Evolutionary conservation across 2,113 vertebrate genomes (phyloP).

Genomic region (Natator depressus): DNA sequence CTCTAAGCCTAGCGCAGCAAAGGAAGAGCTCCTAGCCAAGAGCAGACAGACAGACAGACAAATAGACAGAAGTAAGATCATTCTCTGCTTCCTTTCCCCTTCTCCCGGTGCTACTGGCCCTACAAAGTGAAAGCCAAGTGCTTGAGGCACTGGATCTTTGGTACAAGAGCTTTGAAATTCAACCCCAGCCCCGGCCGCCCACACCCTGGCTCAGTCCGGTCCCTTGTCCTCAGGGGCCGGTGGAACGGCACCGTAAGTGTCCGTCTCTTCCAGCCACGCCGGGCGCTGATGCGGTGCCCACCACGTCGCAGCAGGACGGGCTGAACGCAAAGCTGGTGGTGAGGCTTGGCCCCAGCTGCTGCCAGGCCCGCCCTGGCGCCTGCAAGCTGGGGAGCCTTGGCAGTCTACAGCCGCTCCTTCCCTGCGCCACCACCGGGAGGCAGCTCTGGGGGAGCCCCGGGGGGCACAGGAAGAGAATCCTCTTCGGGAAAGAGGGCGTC

Average conservation of each 20-base stretch:
- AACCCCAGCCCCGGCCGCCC: background rate
- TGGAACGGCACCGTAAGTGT: background rate
- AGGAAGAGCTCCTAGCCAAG: slow-evolving; percentile 41
- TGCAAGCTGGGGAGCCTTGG: background rate
- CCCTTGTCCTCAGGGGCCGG: accelerated
- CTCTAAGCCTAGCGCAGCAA: slow-evolving; percentile 77
- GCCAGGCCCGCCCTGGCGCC: accelerated
- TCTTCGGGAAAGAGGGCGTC: background rate
- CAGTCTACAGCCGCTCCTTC: too few relatives aligned
- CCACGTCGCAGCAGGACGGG: background rate
- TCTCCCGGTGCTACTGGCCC: background rate
- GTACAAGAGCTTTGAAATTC: slow-evolving; percentile 55
- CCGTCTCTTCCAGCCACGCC: background rate
- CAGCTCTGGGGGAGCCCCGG: background rate
- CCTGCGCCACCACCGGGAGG: background rate
- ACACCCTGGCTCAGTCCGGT: background rate
- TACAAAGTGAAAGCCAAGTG: background rate
- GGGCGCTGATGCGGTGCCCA: too few relatives aligned
- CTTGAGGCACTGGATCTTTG: slow-evolving; percentile 69
- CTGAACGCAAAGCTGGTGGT: too few relatives aligned
- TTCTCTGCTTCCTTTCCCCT: background rate
- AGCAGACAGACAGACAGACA: slow-evolving; percentile 73
- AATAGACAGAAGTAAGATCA: slow-evolving; percentile 62
- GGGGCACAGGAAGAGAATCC: background rate
- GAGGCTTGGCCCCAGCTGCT: too few relatives aligned